phyloP scores from a whole-genome alignment of 1,140 invertebrate species.

The Macrobrachium nipponense region DNA sequence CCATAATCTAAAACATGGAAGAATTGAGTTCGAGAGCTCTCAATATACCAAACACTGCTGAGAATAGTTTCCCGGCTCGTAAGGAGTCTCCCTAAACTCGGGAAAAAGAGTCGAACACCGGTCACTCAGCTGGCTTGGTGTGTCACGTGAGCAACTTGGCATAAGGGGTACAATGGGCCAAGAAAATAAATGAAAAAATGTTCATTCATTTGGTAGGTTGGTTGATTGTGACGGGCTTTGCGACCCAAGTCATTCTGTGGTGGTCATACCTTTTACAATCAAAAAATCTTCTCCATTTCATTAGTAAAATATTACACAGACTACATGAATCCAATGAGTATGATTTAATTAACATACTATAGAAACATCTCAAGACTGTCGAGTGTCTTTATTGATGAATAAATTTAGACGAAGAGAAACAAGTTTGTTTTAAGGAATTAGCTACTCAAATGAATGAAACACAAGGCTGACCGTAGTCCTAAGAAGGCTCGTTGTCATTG shows the following conservation, averaged over 20 bases:
- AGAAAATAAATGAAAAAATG: conserved; percentile 22
- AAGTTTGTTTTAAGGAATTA: too few species aligned
- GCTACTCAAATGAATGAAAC: too few species aligned
- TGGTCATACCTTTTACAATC: not conserved
- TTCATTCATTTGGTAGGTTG: not conserved
- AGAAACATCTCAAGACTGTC: too few species aligned
- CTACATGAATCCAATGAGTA: too few species aligned
- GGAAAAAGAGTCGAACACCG: conserved; percentile 1
- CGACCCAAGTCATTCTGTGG: not conserved
- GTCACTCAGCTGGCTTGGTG: conserved; percentile 33
- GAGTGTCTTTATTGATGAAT: too few species aligned
- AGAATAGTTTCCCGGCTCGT: conserved; percentile 10
- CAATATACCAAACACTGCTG: conserved; percentile 34
- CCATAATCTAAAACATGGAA: conserved; percentile 62
- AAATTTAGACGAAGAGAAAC: too few species aligned
- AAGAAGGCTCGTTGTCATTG: conserved; percentile 18
- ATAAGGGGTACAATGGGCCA: conserved; percentile 40
- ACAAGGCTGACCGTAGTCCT: not conserved
- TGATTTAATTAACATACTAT: too few species aligned
- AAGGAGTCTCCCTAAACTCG: not conserved
- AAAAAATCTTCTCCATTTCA: not conserved
- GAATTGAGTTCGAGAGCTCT: conserved; percentile 58
- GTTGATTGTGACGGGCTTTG: not conserved
- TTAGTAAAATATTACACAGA: too few species aligned
- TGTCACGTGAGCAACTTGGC: conserved; percentile 54